Percentiles rank a stretch among this genome's conserved stretches.
These are phyloP conservation scores for Antechinus stuartii DNA, from an alignment of 2,113 vertebrate species.

Conservation along the genomic window DNA sequence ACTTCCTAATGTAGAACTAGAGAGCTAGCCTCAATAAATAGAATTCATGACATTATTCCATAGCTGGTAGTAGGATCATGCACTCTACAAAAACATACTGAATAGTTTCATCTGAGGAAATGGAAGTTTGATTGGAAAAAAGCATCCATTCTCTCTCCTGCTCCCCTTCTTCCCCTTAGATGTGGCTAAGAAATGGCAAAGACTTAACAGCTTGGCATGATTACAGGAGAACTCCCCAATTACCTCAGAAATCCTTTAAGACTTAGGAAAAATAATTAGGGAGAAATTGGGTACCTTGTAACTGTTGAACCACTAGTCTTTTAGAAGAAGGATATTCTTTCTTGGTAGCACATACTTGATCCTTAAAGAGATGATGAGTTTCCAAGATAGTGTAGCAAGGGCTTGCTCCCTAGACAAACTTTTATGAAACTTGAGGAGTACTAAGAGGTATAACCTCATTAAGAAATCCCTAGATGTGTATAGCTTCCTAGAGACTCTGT, in stretches of 20 bases:
- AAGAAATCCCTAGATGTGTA: too few species aligned
- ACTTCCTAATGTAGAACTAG: background rate
- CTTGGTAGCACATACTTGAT: background rate
- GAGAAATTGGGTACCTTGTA: background rate
- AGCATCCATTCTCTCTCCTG: background rate
- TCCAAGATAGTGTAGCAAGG: background rate
- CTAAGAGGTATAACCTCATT: too few species aligned
- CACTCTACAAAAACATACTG: background rate
- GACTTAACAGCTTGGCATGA: background rate
- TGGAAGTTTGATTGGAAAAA: background rate
- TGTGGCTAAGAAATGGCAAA: background rate
- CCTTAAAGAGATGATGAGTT: background rate
- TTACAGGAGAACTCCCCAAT: background rate
- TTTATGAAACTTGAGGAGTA: background rate
- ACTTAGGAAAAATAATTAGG: background rate
- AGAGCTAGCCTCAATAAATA: too few species aligned
- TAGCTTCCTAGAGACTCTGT: background rate
- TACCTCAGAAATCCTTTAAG: background rate
- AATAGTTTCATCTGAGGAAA: background rate
- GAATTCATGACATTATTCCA: background rate
- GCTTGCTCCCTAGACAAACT: background rate
- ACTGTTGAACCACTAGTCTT: background rate
- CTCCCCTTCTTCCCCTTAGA: background rate
- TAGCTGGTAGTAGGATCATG: background rate
- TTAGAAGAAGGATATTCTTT: too few species aligned